These are phyloP conservation scores for Pterocles gutturalis DNA, from an alignment of 2,113 vertebrate genomes.

Conservation along the genomic window DNA sequence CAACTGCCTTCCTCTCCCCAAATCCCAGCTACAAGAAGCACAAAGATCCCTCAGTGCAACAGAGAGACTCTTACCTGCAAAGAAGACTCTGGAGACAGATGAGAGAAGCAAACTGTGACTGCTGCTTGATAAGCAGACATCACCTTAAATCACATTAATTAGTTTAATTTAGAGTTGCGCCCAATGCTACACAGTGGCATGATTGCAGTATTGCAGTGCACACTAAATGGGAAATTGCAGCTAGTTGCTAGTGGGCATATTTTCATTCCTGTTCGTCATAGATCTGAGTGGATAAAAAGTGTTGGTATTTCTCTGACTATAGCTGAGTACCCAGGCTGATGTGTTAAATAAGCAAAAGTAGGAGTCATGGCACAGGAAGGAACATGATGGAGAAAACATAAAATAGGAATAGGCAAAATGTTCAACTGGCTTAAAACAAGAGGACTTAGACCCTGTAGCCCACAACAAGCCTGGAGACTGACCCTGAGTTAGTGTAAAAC, in stretches of 20 bases:
- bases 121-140: background rate
- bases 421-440: background rate
- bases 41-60: background rate
- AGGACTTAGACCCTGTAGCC: background rate
- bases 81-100: background rate
- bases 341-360: background rate
- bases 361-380: background rate
- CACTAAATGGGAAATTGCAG: background rate
- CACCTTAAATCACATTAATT: background rate
- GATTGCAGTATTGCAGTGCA: background rate
- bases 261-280: background rate
- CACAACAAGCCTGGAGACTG: background rate
- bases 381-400: background rate
- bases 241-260: background rate
- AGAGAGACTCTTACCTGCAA: background rate
- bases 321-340: background rate
- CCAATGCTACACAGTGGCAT: background rate
- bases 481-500: background rate
- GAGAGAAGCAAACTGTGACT: background rate
- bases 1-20: background rate
- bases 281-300: background rate
- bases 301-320: background rate
- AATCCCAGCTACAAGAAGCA: background rate
- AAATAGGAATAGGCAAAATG: background rate
- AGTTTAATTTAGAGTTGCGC: background rate